These are phyloP conservation scores for Boulengeromyrus knoepffleri DNA, from an alignment of 2,113 vertebrate species.

Conservation along the genomic window DNA sequence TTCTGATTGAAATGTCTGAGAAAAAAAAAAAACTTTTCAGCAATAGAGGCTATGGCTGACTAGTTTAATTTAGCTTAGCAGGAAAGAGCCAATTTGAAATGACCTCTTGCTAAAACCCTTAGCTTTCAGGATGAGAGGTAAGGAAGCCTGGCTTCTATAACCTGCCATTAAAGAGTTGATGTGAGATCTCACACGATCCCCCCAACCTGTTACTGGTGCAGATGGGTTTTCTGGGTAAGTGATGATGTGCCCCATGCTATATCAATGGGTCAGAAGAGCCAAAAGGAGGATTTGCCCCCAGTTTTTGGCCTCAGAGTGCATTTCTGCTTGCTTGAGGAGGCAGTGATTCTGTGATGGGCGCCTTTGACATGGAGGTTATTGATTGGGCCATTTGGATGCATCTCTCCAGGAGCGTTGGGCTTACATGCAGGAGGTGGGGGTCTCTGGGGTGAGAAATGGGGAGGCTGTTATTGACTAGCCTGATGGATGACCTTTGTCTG, in stretches of 20 bases:
- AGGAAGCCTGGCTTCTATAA: not conserved
- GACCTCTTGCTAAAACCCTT: not conserved
- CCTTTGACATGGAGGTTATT: not conserved
- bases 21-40: not conserved
- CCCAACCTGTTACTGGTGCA: not conserved
- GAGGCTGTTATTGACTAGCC: not conserved
- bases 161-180: not conserved
- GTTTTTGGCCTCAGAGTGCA: not conserved
- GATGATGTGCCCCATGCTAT: not conserved
- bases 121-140: not conserved
- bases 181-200: not conserved
- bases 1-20: not conserved
- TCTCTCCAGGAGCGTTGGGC: not conserved
- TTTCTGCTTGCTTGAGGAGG: not conserved
- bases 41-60: not conserved
- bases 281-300: not conserved
- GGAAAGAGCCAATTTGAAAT: not conserved
- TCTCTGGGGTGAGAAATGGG: not conserved
- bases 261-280: not conserved
- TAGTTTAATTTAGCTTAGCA: not conserved
- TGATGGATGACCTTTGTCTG: not conserved
- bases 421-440: not conserved
- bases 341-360: not conserved
- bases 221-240: not conserved
- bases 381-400: not conserved